Conservation (phyloP, 2,797 vertebrate genomes). For the Hirundo rustica region DNA sequence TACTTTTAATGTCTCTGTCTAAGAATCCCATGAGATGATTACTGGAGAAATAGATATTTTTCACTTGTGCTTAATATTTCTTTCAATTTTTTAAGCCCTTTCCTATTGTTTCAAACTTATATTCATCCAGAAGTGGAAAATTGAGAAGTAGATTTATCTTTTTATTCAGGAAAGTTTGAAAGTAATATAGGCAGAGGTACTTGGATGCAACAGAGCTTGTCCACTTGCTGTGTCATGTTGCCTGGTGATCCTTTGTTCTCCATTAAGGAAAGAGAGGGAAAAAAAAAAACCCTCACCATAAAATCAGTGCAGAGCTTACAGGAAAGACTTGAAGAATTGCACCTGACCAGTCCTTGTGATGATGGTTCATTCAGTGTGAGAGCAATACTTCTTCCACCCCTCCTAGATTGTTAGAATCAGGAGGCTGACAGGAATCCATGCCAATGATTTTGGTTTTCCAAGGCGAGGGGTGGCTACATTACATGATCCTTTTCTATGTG, state of each 20-base stretch:
- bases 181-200: not conserved
- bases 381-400: not conserved
- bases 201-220: not conserved
- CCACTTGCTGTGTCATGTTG: not conserved
- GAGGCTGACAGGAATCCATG: not conserved
- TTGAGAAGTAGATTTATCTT: not conserved
- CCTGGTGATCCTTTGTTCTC: not conserved
- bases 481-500: not conserved
- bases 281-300: not conserved
- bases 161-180: not conserved
- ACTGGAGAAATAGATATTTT: not conserved
- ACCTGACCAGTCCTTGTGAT: not conserved
- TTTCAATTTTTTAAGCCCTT: not conserved
- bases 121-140: not conserved
- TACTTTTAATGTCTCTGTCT: not conserved
- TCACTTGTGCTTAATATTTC: not conserved
- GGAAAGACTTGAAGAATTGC: not conserved
- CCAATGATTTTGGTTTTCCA: not conserved
- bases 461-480: no score
- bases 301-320: not conserved
- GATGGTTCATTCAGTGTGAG: not conserved
- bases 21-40: not conserved
- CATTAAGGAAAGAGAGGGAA: not conserved
- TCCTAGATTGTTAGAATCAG: not conserved
- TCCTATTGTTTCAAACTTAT: not conserved